Percentiles rank a stretch among this genome's conserved stretches.
Conservation (phyloP, 2,113 vertebrate genomes). For the Lipotes vexillifer region DNA sequence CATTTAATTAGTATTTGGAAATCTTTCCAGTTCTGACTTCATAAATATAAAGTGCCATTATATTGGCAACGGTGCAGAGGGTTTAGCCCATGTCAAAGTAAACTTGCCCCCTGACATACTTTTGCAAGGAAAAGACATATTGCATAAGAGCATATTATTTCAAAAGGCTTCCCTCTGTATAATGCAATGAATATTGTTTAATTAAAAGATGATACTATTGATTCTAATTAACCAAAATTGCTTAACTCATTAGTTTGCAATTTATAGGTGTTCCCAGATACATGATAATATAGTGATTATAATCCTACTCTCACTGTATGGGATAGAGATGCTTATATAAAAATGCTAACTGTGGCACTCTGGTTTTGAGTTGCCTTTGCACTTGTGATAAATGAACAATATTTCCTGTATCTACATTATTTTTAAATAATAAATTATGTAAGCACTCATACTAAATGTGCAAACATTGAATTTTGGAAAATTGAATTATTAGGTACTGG, state of each 20-base stretch:
- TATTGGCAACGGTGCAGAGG: background rate
- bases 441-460: conserved; percentile 30
- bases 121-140: conserved; percentile 74
- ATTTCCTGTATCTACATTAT: conserved; percentile 56
- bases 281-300: conserved; percentile 75
- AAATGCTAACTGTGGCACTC: conserved; percentile 18
- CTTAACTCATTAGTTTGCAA: conserved; percentile 79
- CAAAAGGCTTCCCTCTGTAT: conserved; percentile 58
- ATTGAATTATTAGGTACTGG: conserved; percentile 62
- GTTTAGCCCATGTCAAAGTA: background rate
- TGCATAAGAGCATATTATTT: conserved; percentile 72
- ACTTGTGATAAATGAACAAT: conserved; percentile 46
- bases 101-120: conserved; percentile 52
- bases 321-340: conserved; percentile 19
- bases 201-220: conserved; percentile 84
- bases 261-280: conserved; percentile 74
- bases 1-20: background rate
- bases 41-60: background rate
- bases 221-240: conserved; percentile 81
- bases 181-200: conserved; percentile 82
- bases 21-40: background rate
- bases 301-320: conserved; percentile 22
- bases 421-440: conserved; percentile 64
- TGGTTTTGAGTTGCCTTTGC: background rate
- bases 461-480: conserved; percentile 43